Evolutionary conservation across 2,888 invertebrate species (phyloP).

Genomic region (Bombylius discolor): DNA sequence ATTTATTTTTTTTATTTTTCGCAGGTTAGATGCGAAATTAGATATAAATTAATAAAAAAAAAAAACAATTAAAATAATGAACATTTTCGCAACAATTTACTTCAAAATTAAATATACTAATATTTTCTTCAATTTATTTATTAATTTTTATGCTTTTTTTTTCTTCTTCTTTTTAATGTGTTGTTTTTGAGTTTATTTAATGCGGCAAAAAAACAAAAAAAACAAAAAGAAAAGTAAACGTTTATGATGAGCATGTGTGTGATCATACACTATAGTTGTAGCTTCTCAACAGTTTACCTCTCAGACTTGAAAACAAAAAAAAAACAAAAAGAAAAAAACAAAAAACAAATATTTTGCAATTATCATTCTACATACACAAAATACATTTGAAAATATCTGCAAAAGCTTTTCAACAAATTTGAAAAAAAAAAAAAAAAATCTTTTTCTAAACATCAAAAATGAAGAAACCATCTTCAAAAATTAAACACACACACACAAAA

Average conservation of each 20-base stretch:
- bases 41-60: no score
- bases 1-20: no score
- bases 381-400: no score
- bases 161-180: not conserved
- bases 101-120: not conserved
- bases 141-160: not conserved
- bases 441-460: no score
- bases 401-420: no score
- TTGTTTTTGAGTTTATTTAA: not conserved
- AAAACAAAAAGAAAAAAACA: not conserved
- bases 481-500: no score
- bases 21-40: no score
- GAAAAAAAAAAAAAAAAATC: no score
- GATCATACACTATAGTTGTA: not conserved
- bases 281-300: not conserved
- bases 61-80: not conserved
- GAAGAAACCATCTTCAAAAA: no score
- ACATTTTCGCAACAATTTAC: not conserved
- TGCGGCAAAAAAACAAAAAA: no score
- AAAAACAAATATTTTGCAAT: not conserved
- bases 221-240: not conserved
- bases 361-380: no score
- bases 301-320: not conserved
- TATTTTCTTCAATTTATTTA: no score
- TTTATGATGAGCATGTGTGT: not conserved